Base-by-base conservation (phyloP, 1,140 invertebrate species). In the Euwallacea similis region DNA sequence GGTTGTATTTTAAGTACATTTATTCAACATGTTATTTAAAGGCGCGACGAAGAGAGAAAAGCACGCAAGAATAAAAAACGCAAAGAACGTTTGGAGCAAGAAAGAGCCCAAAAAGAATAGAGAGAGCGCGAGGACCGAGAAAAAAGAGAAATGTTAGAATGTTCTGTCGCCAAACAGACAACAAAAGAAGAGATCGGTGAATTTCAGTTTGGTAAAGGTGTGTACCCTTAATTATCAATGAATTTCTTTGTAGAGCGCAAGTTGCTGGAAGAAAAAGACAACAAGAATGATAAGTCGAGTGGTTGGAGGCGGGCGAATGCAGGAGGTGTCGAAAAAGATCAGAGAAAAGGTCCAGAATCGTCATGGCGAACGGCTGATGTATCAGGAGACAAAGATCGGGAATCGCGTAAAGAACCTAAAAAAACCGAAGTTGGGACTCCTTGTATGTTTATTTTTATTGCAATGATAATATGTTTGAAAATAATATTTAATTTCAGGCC, bases 131-230 rank as follows among this genome's bases (percentile, higher is more conserved):
- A 67, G 67, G 63, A 60, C 68, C 86, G 83, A 61, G 88, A 89
- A 76, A 85, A 87, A 75, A 77, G 86, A 70, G 89, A 90, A 42
- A 87, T 87, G 81, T 76, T 90, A 11, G 87, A 90, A 10, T 85
- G 86, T 55, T 86, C 85, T 15, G 89, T 90, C 0, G 90, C 90
- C 13, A 90, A 90, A 73, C 87, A 88, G 33, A 82, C 87, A 10
- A 85, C 87, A 9, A 85, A 87, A 60, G 91, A 87, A 43, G 91
- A 93, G 76, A 87, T 92, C 10, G 88, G 92, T 66, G 86, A 88
- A 33, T 16, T 42, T 42, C 9, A 4, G 21, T 41, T 66, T n/a
- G 7, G n/a, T 64, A 47, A 11, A 55, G 54, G 33, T 33, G 13
- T 8, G 10, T 42, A 54, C 42, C 21, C 21, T 33, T 33, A 1